phyloP scores from a whole-genome alignment of 2,113 vertebrate genomes.

The Dissostichus mawsoni region DNA sequence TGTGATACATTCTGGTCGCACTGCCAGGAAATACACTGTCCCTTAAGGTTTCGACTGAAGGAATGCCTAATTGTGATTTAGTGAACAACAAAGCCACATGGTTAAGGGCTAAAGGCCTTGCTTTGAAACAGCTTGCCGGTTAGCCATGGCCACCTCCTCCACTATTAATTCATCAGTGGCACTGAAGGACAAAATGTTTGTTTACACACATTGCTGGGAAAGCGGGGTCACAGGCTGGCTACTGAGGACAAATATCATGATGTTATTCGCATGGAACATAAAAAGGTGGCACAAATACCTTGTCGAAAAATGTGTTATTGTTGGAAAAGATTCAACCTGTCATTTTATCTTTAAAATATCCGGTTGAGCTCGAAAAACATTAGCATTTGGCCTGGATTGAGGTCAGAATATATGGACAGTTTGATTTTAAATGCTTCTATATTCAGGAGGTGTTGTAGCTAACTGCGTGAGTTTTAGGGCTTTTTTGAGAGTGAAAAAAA shows the following conservation, averaged over 20 bases:
- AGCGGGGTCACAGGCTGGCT: background rate
- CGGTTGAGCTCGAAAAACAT: background rate
- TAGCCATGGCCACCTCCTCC: background rate
- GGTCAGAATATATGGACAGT: too few relatives aligned
- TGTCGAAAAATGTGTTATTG: background rate
- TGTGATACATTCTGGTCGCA: slow-evolving; percentile 15
- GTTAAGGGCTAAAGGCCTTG: background rate
- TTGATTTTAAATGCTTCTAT: too few relatives aligned
- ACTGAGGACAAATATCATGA: background rate
- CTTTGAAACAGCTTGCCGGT: background rate
- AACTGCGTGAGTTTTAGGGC: too few relatives aligned
- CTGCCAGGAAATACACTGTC: background rate
- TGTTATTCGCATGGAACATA: background rate
- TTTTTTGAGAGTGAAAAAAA: too few relatives aligned
- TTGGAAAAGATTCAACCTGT: background rate
- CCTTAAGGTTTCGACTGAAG: background rate
- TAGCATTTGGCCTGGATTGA: too few relatives aligned
- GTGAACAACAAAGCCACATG: background rate
- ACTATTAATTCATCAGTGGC: background rate
- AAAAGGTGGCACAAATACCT: background rate
- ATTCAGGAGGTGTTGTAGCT: too few relatives aligned
- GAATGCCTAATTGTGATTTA: background rate
- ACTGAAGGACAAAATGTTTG: background rate
- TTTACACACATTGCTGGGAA: slow-evolving; percentile 13
- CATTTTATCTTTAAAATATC: background rate